Percentiles rank a stretch among this genome's conserved stretches.
phyloP scores from a whole-genome alignment of 1,140 invertebrate species.

The Ladona fulva region DNA sequence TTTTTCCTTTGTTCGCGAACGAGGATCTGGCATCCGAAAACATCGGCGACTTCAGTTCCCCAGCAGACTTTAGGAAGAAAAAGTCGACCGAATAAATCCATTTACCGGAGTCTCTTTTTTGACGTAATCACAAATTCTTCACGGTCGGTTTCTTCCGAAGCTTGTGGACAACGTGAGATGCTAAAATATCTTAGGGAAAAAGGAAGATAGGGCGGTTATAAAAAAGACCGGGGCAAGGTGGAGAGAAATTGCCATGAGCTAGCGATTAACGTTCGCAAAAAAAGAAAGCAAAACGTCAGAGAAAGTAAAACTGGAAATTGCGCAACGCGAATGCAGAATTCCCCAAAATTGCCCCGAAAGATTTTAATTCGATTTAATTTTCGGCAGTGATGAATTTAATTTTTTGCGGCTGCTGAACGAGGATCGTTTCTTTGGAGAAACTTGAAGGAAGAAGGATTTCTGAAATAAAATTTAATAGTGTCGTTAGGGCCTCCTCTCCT shows the following conservation, averaged over 20 bases:
- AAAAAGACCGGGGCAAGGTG: not conserved
- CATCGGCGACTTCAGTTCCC: too few relatives aligned
- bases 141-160: not conserved
- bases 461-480: too few relatives aligned
- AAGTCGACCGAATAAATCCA: constrained; percentile 2
- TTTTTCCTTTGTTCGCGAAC: too few relatives aligned
- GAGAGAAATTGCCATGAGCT: not conserved
- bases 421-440: not conserved
- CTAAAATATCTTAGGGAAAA: not conserved
- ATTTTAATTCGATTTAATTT: not conserved
- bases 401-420: not conserved
- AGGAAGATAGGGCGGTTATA: not conserved
- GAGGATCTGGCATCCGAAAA: too few relatives aligned
- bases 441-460: too few relatives aligned
- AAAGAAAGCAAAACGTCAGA: too few relatives aligned
- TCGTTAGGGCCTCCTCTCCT: too few relatives aligned
- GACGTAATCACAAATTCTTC: constrained; percentile 10
- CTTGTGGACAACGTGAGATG: not conserved
- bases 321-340: not conserved
- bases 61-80: not conserved
- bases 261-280: not conserved
- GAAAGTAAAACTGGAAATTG: too few relatives aligned
- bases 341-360: not conserved
- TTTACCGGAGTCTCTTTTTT: not conserved
- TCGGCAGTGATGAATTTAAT: not conserved